These are phyloP conservation scores for Phoronis australis DNA, from an alignment of 2,888 invertebrate species.

Conservation along the genomic window DNA sequence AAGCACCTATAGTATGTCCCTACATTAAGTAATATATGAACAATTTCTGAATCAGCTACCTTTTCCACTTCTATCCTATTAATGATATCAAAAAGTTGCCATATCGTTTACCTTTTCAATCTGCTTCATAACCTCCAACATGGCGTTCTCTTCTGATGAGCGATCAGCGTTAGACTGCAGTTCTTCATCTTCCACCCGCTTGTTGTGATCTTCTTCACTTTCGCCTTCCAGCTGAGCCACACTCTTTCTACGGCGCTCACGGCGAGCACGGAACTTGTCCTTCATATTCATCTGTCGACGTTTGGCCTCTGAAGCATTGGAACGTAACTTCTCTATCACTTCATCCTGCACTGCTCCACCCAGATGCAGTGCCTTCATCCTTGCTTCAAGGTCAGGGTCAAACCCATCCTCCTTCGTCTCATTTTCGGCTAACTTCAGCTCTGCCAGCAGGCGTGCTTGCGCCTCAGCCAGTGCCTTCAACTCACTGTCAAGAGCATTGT, in stretches of 20 bases:
- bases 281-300: constrained; percentile 18
- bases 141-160: constrained; percentile 29
- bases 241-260: constrained; percentile 6
- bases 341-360: too few relatives aligned
- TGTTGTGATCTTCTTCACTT: constrained; percentile 26
- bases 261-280: constrained; percentile 15
- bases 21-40: too few relatives aligned
- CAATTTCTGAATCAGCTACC: too few relatives aligned
- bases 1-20: too few relatives aligned
- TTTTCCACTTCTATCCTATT: too few relatives aligned
- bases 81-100: too few relatives aligned
- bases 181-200: constrained; percentile 21
- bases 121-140: constrained; percentile 26
- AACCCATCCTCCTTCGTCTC: background rate
- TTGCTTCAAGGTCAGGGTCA: constrained; percentile 6
- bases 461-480: constrained; percentile 28
- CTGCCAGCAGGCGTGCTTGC: constrained; percentile 36
- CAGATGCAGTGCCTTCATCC: constrained; percentile 1
- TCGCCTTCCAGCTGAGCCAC: constrained; percentile 24
- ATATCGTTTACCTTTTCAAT: constrained; percentile 33
- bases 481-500: constrained; percentile 34
- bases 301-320: constrained; percentile 9
- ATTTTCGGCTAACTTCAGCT: constrained; percentile 18
- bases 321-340: too few relatives aligned
- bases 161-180: constrained; percentile 35